phyloP scores from a whole-genome alignment of 2,888 invertebrate genomes.

The Lithophane semibrunnea region DNA sequence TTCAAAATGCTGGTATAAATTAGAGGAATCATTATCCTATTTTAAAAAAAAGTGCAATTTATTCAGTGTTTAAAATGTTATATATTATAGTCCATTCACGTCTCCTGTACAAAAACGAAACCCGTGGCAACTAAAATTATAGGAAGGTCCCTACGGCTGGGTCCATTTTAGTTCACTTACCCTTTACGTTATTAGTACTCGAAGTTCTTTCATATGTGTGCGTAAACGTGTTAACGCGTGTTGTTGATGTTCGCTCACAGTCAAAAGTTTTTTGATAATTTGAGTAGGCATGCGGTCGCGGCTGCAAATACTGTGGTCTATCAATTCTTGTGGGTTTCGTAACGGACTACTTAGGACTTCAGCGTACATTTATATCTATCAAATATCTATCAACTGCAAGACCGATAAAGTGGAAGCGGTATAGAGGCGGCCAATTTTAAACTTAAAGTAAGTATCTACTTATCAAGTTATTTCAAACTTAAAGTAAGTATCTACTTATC shows the following conservation, averaged over 20 bases:
- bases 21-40: not conserved
- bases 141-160: not conserved
- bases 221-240: constrained; percentile 37
- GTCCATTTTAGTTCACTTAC: constrained; percentile 9
- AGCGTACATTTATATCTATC: not conserved
- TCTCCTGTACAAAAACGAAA: constrained; percentile 3
- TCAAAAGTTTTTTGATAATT: constrained; percentile 53
- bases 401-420: not conserved
- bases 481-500: too few relatives aligned
- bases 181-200: constrained; percentile 25
- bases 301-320: constrained; percentile 32
- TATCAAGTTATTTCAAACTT: too few relatives aligned
- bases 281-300: constrained; percentile 33
- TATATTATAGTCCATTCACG: not conserved
- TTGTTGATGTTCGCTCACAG: constrained; percentile 47
- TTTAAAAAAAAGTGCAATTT: not conserved
- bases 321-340: constrained; percentile 28
- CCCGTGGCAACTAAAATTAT: not conserved
- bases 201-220: constrained; percentile 54
- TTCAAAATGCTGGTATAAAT: not conserved
- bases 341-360: constrained; percentile 21
- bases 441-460: not conserved
- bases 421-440: not conserved
- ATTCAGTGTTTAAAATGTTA: not conserved
- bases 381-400: constrained; percentile 9